Base-by-base conservation (phyloP, 2,797 vertebrate species). In the Pelodytes ibericus region DNA sequence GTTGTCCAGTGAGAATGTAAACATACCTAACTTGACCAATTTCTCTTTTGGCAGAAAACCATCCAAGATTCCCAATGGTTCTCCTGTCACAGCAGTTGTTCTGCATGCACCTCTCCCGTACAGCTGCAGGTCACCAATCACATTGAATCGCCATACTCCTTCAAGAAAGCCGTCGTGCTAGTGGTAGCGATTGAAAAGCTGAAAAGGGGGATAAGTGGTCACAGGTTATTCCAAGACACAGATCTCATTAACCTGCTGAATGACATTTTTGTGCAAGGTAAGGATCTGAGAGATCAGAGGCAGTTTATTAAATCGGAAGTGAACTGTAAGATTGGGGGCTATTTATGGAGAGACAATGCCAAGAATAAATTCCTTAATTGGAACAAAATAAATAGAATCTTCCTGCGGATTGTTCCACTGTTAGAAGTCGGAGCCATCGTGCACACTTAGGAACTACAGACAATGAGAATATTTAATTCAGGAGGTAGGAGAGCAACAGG, bases 231-330 rank as follows among this genome's bases (percentile, higher is more conserved):
- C 33, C 22, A 8, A 30, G 80, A 81, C 1, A 26, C 39, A 0
- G 82, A 85, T 65, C 31, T 79, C 30, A 75, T 13, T 4, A 36
- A 2, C 39, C 24, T 87, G 51, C 70, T 88, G 18, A 68, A 75
- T 57, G 30, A 77, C 72, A 72, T 88, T 80, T 85, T 87, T 33
- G 71, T 83, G 62, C 83, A 87, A 84, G 85, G 87, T 88, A 82
- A 30, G 67, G 44, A 25, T 10, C 18, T 20, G 6, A 4, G 49
- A 7, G 2, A 22, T 20, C 7, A 53, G 49, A 53, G 2, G 15
- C n/a, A 13, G 15, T 44, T 44, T 44, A 44, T 36, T 5, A 36
- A 36, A 5, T 36, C 1, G 13, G 5, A 36, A 36, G 33, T 13
- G n/a, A n/a, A n/a, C n/a, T n/a, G n/a, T n/a, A n/a, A n/a, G n/a